Conservation (phyloP, 2,888 invertebrate genomes). For the Chrysolina americana region DNA sequence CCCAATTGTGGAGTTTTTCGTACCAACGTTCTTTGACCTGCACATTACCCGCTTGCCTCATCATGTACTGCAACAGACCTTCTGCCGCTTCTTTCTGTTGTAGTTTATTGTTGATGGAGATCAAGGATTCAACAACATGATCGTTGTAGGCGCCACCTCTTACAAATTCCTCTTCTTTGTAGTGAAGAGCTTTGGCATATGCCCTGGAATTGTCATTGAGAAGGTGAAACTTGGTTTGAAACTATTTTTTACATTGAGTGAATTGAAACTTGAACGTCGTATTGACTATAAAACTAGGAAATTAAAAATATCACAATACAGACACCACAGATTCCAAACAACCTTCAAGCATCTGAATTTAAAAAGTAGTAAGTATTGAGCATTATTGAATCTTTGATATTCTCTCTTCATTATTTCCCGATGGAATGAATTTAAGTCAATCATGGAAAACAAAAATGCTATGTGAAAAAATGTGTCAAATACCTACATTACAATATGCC, state of each 20-base stretch:
- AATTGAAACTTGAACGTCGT: too few species aligned
- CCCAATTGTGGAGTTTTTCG: conserved; percentile 99
- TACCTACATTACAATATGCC: too few species aligned
- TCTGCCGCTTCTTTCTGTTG: conserved; percentile 99
- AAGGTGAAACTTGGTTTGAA: not conserved
- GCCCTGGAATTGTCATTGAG: conserved; percentile 63
- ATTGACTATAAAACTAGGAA: too few species aligned
- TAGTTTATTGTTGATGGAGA: conserved; percentile 97
- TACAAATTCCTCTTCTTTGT: conserved; percentile 95
- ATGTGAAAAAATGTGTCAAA: too few species aligned
- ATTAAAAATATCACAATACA: too few species aligned
- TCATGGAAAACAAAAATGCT: too few species aligned
- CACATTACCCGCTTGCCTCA: conserved; percentile 80
- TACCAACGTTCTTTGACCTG: conserved; percentile 88
- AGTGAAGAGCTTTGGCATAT: conserved; percentile 88
- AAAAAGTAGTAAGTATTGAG: too few species aligned
- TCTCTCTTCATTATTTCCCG: too few species aligned
- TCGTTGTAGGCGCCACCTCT: conserved; percentile 75
- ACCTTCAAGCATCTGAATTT: too few species aligned
- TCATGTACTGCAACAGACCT: conserved; percentile 91
- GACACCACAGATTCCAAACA: too few species aligned
- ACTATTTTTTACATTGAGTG: not conserved
- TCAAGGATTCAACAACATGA: conserved; percentile 92
- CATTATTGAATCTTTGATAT: too few species aligned
- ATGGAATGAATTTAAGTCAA: too few species aligned